Conservation (phyloP, 2,113 vertebrate species). For the Pseudorasbora parva region DNA sequence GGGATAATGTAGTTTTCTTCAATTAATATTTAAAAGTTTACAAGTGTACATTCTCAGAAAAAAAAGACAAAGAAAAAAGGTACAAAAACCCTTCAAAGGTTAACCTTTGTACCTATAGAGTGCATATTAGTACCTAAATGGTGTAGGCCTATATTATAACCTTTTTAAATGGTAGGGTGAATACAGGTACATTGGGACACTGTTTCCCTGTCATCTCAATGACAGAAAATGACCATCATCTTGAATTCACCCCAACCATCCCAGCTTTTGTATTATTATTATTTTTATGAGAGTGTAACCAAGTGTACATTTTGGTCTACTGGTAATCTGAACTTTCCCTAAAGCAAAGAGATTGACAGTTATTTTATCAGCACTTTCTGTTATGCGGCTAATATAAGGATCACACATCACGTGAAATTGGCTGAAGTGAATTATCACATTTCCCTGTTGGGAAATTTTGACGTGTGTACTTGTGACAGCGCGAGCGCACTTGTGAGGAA, state of each 20-base stretch:
- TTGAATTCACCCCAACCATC: no score
- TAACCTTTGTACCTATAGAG: no score
- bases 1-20: background rate
- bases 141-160: no score
- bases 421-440: background rate
- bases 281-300: no score
- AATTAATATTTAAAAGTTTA: background rate
- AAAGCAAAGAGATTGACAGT: background rate
- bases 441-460: slow-evolving; percentile 5
- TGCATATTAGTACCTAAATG: no score
- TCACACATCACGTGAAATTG: background rate
- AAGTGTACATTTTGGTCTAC: background rate
- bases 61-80: no score
- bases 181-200: no score
- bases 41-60: background rate
- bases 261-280: no score
- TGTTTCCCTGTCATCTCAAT: no score
- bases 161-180: no score
- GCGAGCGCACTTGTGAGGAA: background rate
- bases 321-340: background rate
- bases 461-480: background rate
- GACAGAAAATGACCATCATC: no score
- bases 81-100: no score
- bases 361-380: background rate
- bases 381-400: background rate